phyloP scores from a whole-genome alignment of 2,888 invertebrate species.

The Nemotelus nigrinus region DNA sequence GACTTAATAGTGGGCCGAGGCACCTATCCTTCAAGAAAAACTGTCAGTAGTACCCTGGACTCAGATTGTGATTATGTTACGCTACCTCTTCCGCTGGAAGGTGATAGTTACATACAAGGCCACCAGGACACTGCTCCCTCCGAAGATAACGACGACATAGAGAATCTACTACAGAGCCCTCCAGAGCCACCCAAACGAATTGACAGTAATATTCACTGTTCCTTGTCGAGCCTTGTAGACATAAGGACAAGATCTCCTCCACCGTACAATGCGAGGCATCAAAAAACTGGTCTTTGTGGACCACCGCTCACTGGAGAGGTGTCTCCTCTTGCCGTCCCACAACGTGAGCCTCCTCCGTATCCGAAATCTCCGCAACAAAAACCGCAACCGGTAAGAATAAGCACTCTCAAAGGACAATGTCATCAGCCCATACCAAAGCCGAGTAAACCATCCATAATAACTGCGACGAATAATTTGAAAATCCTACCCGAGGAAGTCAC shows the following conservation, averaged over 20 bases:
- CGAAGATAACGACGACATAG: slow-evolving; percentile 66
- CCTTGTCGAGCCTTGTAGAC: slow-evolving; percentile 66
- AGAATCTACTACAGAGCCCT: slow-evolving; percentile 66
- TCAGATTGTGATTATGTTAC: slow-evolving; percentile 92
- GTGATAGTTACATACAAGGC: slow-evolving; percentile 70
- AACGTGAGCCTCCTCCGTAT: slow-evolving; percentile 76
- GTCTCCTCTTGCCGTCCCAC: slow-evolving; percentile 55
- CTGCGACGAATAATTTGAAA: slow-evolving; percentile 24
- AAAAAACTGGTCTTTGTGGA: slow-evolving; percentile 67
- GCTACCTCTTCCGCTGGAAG: slow-evolving; percentile 70
- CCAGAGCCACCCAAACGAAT: slow-evolving; percentile 77
- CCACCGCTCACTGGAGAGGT: slow-evolving; percentile 57
- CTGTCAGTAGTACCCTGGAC: slow-evolving; percentile 85
- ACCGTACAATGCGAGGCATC: slow-evolving; percentile 74
- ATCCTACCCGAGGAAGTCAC: slow-evolving; percentile 75
- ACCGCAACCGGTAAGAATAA: slow-evolving; percentile 52
- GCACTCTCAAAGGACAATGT: slow-evolving; percentile 25
- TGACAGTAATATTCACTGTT: slow-evolving; percentile 69
- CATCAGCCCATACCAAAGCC: background rate
- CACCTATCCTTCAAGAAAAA: slow-evolving; percentile 79
- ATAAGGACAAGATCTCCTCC: slow-evolving; percentile 69
- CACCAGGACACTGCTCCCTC: slow-evolving; percentile 72
- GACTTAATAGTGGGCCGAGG: slow-evolving; percentile 84
- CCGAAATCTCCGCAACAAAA: slow-evolving; percentile 59
- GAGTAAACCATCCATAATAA: slow-evolving; percentile 34